Evolutionary conservation across 2,888 invertebrate genomes (phyloP).

Genomic region (Malacosoma neustria): DNA sequence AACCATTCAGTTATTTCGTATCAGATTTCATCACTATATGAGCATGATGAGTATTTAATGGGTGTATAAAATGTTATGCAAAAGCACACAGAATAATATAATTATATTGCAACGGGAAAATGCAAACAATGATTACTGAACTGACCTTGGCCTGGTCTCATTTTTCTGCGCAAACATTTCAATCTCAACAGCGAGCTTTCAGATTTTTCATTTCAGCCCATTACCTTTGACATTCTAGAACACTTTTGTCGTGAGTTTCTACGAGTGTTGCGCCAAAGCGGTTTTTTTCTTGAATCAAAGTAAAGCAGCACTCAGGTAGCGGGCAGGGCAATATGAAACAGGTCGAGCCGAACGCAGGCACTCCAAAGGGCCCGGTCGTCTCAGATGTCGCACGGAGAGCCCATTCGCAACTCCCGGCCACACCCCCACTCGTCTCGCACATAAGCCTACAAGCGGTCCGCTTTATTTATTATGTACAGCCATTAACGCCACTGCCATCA

Average conservation of each 20-base stretch:
- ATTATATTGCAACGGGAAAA: neutral
- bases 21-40: too few species aligned
- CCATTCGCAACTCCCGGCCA: conserved; percentile 68
- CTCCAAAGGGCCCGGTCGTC: conserved; percentile 66
- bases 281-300: conserved; percentile 70
- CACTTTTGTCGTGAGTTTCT: conserved; percentile 36
- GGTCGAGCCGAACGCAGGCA: conserved; percentile 59
- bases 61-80: too few species aligned
- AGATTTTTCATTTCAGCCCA: conserved; percentile 19
- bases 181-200: conserved; percentile 13
- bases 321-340: conserved; percentile 70
- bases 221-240: conserved; percentile 28
- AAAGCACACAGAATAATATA: too few species aligned
- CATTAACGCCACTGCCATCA: conserved; percentile 70
- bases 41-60: too few species aligned
- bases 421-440: conserved; percentile 70
- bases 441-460: conserved; percentile 66
- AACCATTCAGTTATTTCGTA: too few species aligned
- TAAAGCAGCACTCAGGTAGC: conserved; percentile 60
- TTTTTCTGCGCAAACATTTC: neutral
- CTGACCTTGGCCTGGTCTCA: conserved; percentile 1
- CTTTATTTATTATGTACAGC: conserved; percentile 74
- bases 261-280: conserved; percentile 49
- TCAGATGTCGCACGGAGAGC: conserved; percentile 70
- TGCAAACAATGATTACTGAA: conserved; percentile 1